Conservation (phyloP, 1,140 invertebrate species). For the Augochlora pura region DNA sequence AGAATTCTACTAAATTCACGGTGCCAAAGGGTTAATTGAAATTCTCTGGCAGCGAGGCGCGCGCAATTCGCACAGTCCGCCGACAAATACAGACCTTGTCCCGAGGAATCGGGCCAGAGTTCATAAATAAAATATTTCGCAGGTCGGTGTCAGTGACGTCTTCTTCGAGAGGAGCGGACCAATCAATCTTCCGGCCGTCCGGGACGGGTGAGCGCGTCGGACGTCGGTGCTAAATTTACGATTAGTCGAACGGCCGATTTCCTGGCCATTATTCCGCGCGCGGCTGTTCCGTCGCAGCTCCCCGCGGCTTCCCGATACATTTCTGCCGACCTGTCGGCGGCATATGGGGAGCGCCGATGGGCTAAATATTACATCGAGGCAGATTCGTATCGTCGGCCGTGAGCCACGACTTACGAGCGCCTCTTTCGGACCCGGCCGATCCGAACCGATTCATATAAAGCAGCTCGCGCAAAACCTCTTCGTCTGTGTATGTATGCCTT, state of each 20-base stretch:
- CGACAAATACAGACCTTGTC: not conserved
- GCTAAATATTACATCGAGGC: conserved; percentile 64
- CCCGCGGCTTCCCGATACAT: conserved; percentile 24
- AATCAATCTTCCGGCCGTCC: conserved; percentile 27
- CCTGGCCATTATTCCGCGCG: conserved; percentile 22
- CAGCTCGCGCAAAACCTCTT: conserved; percentile 19
- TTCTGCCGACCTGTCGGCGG: conserved; percentile 35
- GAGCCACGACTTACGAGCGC: conserved; percentile 57
- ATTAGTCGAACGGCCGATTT: conserved; percentile 34
- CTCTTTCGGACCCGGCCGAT: conserved; percentile 43
- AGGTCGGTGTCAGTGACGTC: not conserved
- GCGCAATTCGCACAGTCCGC: no score
- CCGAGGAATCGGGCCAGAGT: not conserved
- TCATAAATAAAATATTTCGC: not conserved
- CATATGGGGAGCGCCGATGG: conserved; percentile 65
- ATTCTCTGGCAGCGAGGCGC: no score
- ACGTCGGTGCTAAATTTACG: conserved; percentile 40
- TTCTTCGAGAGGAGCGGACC: not conserved
- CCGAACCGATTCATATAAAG: conserved; percentile 54
- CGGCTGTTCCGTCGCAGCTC: not conserved
- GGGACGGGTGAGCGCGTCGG: not conserved
- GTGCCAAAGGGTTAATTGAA: no score
- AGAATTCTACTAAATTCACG: no score
- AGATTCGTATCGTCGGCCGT: conserved; percentile 61
- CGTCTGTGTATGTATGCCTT: not conserved